Evolutionary conservation across 2,113 vertebrate genomes (phyloP).

Genomic region (Psettodes erumei): DNA sequence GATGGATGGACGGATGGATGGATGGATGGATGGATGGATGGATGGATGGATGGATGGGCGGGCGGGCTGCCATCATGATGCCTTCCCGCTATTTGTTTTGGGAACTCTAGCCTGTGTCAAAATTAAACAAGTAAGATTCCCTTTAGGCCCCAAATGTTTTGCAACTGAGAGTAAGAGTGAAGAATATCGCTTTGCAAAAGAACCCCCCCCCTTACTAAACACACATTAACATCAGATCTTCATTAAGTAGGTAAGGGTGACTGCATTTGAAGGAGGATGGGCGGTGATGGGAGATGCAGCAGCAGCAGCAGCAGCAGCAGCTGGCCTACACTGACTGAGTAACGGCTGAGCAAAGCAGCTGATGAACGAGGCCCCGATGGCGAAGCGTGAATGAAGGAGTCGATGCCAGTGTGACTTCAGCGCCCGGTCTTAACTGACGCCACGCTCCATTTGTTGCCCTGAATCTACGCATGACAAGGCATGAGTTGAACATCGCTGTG

Average conservation of each 20-base stretch:
- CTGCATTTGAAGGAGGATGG: neutral
- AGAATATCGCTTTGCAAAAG: neutral
- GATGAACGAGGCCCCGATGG: neutral
- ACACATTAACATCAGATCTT: neutral
- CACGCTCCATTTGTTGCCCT: conserved; percentile 28
- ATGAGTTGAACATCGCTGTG: conserved; percentile 29
- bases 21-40: neutral
- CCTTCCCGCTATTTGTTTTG: neutral
- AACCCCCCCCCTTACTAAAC: neutral
- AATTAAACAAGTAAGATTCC: neutral
- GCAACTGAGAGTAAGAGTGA: neutral
- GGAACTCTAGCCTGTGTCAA: neutral
- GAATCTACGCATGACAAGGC: conserved; percentile 24
- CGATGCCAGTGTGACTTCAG: neutral
- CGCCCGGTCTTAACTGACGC: conserved; percentile 14
- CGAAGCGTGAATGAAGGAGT: conserved; percentile 16
- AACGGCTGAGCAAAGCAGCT: neutral
- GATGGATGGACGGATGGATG: neutral
- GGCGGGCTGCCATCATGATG: neutral
- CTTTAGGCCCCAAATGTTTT: neutral
- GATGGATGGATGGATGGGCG: conserved; percentile 5
- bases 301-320: too few species aligned
- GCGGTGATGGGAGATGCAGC: neutral
- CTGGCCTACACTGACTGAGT: neutral
- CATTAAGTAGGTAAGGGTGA: neutral